Base-by-base conservation (phyloP, 2,113 vertebrate species). In the Setophaga petechia region DNA sequence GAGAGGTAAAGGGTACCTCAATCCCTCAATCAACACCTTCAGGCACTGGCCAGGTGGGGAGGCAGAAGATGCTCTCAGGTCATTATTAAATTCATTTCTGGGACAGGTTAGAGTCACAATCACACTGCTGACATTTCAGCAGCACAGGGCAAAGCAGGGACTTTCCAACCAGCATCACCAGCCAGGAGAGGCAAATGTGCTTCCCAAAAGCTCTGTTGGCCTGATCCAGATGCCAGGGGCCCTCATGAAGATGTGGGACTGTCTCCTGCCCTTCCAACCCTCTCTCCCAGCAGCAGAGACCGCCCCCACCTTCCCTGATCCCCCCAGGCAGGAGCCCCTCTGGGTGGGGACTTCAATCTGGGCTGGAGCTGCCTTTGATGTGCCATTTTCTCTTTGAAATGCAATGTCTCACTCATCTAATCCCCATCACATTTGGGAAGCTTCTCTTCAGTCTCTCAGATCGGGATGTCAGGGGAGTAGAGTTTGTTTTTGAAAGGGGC, bases 371-470 rank as follows among this genome's bases (percentile, higher is more conserved):
- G 7, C 71, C 55, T 96, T 94, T 96, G 91, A 97, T 92, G 90
- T 96, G 62, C 74, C 74, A 46, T 41, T 87, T 92, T 71, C 77
- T 37, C 94, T 97, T 97, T 97, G 95, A 96, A 96, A 95, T 96
- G 94, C 91, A 96, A 86, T 91, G 51, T 49, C 71, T 94, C 95
- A 9, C 83, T 95, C 76, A 9, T 89, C 93, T 76, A 90, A 89
- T 80, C 95, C 87, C 72, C 90, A 49, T 86, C 89, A 35, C 87
- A 77, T 91, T 96, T 91, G 94, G 94, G 94, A 95, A 80, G 83
- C 85, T 80, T 43, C 80, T 80, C 89, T 92, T 85, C 94, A 80
- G 78, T 7, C 83, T 62, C 75, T 96, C 94, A 61, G 78, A 82
- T 87, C 3, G 0, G 66, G 58, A 30, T 75, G 62, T 88, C 95